phyloP scores from a whole-genome alignment of 2,113 vertebrate genomes.

The Suncus etruscus region DNA sequence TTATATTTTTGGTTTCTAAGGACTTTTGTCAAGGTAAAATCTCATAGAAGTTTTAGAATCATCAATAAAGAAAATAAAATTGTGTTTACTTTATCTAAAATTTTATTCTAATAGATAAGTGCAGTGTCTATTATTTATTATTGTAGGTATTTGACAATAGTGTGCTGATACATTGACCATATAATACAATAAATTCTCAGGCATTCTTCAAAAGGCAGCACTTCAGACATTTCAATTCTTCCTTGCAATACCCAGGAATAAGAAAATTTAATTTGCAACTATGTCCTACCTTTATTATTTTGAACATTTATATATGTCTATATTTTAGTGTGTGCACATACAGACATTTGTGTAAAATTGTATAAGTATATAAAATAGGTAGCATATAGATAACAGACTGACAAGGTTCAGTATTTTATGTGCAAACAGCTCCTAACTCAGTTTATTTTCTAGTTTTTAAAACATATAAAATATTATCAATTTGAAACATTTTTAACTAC shows the following conservation, averaged over 20 bases:
- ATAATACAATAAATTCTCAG: slow-evolving; percentile 2
- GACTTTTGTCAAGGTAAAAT: not conserved
- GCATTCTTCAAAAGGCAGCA: not conserved
- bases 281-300: not conserved
- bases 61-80: not conserved
- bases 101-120: no score
- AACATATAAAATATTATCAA: slow-evolving; percentile 55
- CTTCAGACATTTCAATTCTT: not conserved
- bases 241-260: not conserved
- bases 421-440: not conserved
- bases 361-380: not conserved
- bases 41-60: not conserved
- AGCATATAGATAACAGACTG: not conserved
- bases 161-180: not conserved
- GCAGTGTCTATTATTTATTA: not conserved
- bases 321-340: not conserved
- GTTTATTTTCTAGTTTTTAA: slow-evolving; percentile 64
- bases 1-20: not conserved
- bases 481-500: not conserved
- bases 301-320: not conserved
- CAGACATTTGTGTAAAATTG: not conserved
- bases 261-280: slow-evolving; percentile 15
- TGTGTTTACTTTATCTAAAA: no score
- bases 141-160: not conserved
- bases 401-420: not conserved